phyloP scores from a whole-genome alignment of 2,797 vertebrate species.

The Catamblyrhynchus diadema region DNA sequence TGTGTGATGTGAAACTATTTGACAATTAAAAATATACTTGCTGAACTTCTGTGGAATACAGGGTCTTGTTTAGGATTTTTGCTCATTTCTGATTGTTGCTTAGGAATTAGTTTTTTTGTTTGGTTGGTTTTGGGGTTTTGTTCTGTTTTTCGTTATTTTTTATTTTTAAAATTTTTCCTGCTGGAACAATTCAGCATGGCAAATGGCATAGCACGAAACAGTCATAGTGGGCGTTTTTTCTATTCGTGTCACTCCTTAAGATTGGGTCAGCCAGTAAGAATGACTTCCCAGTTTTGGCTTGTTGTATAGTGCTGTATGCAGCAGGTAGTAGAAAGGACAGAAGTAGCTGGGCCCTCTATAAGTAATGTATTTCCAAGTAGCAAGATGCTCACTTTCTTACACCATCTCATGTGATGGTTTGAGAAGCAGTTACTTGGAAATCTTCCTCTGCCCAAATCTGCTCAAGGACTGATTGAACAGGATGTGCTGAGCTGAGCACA shows the following conservation, averaged over 20 bases:
- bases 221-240: neutral
- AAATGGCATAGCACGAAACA: neutral
- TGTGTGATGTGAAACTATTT: neutral
- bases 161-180: neutral
- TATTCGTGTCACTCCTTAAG: neutral
- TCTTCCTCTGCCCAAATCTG: neutral
- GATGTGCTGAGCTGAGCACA: neutral
- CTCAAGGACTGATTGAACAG: neutral
- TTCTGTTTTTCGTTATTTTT: neutral
- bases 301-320: neutral
- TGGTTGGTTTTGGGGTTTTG: too few species aligned
- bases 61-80: neutral
- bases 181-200: neutral
- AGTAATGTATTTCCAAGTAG: neutral
- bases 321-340: neutral
- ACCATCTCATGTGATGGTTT: neutral
- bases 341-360: neutral
- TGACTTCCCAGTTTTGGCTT: neutral
- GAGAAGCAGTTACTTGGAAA: neutral
- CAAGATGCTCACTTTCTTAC: neutral
- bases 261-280: neutral
- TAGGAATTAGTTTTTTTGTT: neutral
- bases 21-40: neutral
- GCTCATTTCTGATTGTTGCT: neutral
- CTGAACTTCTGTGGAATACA: neutral